Conservation (phyloP, 2,888 invertebrate species). For the Nephrotoma appendiculata region DNA sequence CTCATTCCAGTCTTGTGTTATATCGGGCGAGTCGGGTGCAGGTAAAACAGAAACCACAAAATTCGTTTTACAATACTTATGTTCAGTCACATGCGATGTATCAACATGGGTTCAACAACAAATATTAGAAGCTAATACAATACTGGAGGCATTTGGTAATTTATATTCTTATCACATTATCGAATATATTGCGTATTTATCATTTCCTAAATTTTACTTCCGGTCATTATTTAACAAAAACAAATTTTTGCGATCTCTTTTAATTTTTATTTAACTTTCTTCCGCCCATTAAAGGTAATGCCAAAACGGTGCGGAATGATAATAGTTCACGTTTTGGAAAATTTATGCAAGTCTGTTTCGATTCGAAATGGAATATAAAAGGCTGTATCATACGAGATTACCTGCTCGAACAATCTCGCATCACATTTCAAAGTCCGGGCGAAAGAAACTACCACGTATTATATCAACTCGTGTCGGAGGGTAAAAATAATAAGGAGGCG, state of each 20-base stretch:
- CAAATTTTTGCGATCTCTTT: not conserved
- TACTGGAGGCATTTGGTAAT: conserved; percentile 83
- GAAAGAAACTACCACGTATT: conserved; percentile 88
- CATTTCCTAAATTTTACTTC: not conserved
- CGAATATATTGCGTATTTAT: not conserved
- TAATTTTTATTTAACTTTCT: conserved; percentile 12
- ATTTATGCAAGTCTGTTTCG: conserved; percentile 88
- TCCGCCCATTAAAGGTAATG: conserved; percentile 54
- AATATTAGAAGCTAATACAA: conserved; percentile 85
- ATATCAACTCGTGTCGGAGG: conserved; percentile 80
- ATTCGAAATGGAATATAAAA: conserved; percentile 74
- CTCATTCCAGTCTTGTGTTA: conserved; percentile 64
- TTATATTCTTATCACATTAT: conserved; percentile 8
- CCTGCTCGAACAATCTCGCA: conserved; percentile 74
- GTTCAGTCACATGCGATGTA: conserved; percentile 70
- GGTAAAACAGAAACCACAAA: conserved; percentile 91
- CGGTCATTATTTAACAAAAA: not conserved
- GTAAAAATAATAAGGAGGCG: conserved; percentile 62
- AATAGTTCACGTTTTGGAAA: conserved; percentile 91
- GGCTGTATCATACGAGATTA: conserved; percentile 88
- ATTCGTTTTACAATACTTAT: conserved; percentile 80
- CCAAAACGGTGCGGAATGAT: conserved; percentile 84
- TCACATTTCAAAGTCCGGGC: conserved; percentile 75
- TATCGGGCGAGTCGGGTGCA: conserved; percentile 85
- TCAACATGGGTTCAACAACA: conserved; percentile 93